Evolutionary conservation across 2,113 vertebrate genomes (phyloP), one percentile per base, ranked within the genome.

Genomic region (Camelus bactrianus): DNA sequence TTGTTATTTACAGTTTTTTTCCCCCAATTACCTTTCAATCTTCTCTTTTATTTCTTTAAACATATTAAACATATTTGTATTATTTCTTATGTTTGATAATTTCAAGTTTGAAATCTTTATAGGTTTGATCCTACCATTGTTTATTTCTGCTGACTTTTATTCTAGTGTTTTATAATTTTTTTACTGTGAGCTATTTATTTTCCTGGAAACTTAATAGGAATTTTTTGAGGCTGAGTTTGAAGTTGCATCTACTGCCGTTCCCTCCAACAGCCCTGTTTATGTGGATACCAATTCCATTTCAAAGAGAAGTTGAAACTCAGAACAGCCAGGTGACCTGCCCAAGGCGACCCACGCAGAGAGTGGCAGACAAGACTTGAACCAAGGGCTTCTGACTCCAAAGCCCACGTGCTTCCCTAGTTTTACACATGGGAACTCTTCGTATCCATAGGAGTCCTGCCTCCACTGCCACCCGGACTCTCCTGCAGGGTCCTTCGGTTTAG

Each of bases 401-500:
- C 8, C 9, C 19, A 2, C 17, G 20, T 26, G 54, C 46, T 26
- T 19, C 52, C 77, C 26, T 58, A 10, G 6, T 54, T 28, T 8
- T 17, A 17, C 48, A 17, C 5, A 26, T 7, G 6, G 5, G 13
- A 9, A n/a, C 35, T 30, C n/a, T 32, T 52, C 46, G 12, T 8
- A 8, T 1, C 20, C 24, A 24, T 15, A 4, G 35, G n/a, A 35
- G 32, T 26, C 28, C 67, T 2, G 12, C 42, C 17, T 62, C 65
- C 0, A 0, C 10, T 19, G 17, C 16, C 62, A 38, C 26, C 7
- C 15, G 58, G 14, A 0, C 16, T 50, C 52, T 17, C 30, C 35
- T 26, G 17, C 30, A 8, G 58, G 28, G 1, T 58, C 58, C 38
- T 76, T 67, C 56, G 48, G 16, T 28, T 30, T 11, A 1, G 35